These are phyloP conservation scores for Boloria euphrosyne DNA, from an alignment of 2,888 invertebrate species.

Conservation along the genomic window DNA sequence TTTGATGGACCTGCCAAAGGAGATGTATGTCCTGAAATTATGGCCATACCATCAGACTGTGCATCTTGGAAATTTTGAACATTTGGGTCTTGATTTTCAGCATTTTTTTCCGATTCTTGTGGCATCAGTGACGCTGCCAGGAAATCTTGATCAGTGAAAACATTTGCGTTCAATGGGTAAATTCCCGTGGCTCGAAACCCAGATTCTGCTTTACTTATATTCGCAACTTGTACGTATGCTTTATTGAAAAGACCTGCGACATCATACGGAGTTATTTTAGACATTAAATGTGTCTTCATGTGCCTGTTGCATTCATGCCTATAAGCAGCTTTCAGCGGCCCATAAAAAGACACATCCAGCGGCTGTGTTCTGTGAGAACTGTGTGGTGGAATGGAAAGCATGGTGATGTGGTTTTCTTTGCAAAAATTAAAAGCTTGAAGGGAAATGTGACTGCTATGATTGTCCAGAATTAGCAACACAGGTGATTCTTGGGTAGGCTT, in stretches of 20 bases:
- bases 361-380: conserved; percentile 42
- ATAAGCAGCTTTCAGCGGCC: conserved; percentile 43
- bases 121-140: too few species aligned
- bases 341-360: conserved; percentile 43
- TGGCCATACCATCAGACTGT: conserved; percentile 36
- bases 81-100: too few species aligned
- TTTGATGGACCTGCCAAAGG: conserved; percentile 40
- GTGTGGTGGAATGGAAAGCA: too few species aligned
- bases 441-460: conserved; percentile 45
- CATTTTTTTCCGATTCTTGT: too few species aligned
- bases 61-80: too few species aligned
- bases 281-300: conserved; percentile 42
- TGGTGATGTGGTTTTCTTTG: too few species aligned
- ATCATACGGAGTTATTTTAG: conserved; percentile 44
- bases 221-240: conserved; percentile 41
- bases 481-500: conserved; percentile 52
- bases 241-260: conserved; percentile 44
- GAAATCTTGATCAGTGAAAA: conserved; percentile 39
- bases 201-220: conserved; percentile 36
- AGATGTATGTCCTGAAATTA: conserved; percentile 39
- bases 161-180: conserved; percentile 37
- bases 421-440: conserved; percentile 43
- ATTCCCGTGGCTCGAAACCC: conserved; percentile 39
- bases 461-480: conserved; percentile 48
- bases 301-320: conserved; percentile 44